phyloP scores from a whole-genome alignment of 2,113 vertebrate genomes.

The Osmerus mordax region DNA sequence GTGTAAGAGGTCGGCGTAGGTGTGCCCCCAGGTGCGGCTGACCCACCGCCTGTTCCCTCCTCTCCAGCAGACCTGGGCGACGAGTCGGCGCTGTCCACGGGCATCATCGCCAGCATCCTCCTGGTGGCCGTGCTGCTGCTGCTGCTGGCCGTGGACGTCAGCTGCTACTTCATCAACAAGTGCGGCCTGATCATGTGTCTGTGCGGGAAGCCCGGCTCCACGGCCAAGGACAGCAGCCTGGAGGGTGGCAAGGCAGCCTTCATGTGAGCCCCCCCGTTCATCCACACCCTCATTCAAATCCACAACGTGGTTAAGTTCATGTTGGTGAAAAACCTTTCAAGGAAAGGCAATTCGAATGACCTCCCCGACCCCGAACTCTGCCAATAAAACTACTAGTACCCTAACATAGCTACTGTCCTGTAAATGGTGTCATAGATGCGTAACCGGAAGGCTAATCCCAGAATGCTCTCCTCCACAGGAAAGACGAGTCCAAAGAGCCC shows the following conservation, averaged over 20 bases:
- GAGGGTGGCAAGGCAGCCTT: slow-evolving; percentile 93
- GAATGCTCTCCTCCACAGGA: slow-evolving; percentile 68
- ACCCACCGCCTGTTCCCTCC: background rate
- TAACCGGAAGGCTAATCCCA: background rate
- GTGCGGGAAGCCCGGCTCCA: slow-evolving; percentile 85
- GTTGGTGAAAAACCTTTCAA: too few species aligned
- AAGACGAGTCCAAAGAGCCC: slow-evolving; percentile 96
- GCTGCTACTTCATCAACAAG: slow-evolving; percentile 98
- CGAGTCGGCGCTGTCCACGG: slow-evolving; percentile 79
- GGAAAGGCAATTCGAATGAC: too few species aligned
- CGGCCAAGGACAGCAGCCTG: slow-evolving; percentile 89
- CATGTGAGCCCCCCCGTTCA: slow-evolving; percentile 79
- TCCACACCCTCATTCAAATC: background rate
- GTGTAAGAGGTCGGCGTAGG: too few species aligned
- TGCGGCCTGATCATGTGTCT: slow-evolving; percentile 98
- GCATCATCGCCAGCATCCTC: slow-evolving; percentile 90
- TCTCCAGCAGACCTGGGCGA: slow-evolving; percentile 70
- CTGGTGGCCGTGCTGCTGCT: slow-evolving; percentile 88
- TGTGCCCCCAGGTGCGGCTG: too few species aligned
- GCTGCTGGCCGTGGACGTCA: slow-evolving; percentile 90
- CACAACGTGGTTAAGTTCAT: too few species aligned
- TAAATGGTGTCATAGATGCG: slow-evolving; percentile 1
- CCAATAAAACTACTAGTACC: background rate
- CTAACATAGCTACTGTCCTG: background rate
- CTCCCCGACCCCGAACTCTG: too few species aligned